Evolutionary conservation across 2,797 vertebrate genomes (phyloP), one percentile per base, ranked within the genome.

Genomic region (Molossus alvarezi): DNA sequence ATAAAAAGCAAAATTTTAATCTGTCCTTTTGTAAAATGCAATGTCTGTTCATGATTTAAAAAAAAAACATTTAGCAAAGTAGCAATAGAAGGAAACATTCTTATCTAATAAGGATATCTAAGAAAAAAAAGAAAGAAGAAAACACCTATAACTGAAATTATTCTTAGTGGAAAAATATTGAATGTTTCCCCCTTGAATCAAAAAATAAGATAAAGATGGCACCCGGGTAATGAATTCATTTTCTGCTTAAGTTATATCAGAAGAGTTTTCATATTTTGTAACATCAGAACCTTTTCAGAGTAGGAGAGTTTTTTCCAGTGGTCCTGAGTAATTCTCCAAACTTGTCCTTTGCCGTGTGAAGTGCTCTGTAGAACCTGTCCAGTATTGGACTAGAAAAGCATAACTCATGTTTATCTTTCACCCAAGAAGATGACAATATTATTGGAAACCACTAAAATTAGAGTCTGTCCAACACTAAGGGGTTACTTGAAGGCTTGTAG

Each of bases 51-150:
- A 58, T 67, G 53, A 82, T 82, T 58, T 58, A 37, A 1, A 15
- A 13, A 57, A 48, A 80, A 25, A 72, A 29, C 33, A 51, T 33
- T 67, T 9, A 51, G 60, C 58, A 94, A 73, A 73, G n/a, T 51
- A 75, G 48, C 64, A 88, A 65, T 58, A 60, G n/a, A 92, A 79
- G n/a, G 13, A 20, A 91, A 45, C 1, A 48, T 51, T 27, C 25
- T 95, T 92, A 53, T 85, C 20, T 85, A 62, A 93, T n/a, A 90
- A 81, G 8, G 10, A 9, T 72, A 55, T 23, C 25, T 93, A 82
- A 1, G 72, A 57, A 80, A 88, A 58, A 1, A 5, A 45, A 33
- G 33, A 33, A 33, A 45, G 5, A 45, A 79, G 1, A 76, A 57
- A 80, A 83, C 57, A 1, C 18, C 8, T 77, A 62, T 37, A 76